phyloP scores from a whole-genome alignment of 2,113 vertebrate species.

The Platysternon megacephalum region DNA sequence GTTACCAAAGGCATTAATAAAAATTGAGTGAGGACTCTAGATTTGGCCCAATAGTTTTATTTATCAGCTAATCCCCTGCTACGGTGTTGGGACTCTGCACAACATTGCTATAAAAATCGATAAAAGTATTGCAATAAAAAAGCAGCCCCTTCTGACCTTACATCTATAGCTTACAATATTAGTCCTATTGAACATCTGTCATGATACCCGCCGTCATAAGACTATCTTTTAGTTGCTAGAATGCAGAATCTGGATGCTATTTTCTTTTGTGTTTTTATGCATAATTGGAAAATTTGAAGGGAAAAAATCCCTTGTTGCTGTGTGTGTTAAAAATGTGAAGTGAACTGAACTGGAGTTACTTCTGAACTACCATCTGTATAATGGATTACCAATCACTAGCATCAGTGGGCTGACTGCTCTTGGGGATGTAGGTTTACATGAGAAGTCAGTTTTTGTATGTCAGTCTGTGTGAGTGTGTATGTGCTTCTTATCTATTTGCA shows the following conservation, averaged over 20 bases:
- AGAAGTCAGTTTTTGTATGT: not conserved
- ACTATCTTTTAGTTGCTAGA: not conserved
- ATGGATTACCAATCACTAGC: not conserved
- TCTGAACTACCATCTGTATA: not conserved
- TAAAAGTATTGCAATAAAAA: not conserved
- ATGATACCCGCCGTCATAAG: not conserved
- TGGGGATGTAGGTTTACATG: not conserved
- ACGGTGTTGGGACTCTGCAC: not conserved
- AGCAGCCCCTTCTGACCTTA: not conserved
- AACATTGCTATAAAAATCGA: not conserved
- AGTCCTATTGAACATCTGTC: not conserved
- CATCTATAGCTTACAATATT: not conserved
- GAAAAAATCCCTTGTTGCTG: not conserved
- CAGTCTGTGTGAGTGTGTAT: not conserved
- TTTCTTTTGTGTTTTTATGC: not conserved
- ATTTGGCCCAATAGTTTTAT: not conserved
- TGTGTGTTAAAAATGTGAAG: not conserved
- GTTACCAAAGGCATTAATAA: not conserved
- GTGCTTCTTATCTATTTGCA: not conserved
- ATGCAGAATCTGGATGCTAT: rapidly evolving
- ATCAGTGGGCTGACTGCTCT: not conserved
- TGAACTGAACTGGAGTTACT: not conserved
- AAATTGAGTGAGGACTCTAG: not conserved
- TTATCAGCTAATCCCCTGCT: not conserved
- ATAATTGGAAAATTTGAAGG: not conserved